Base-by-base conservation (phyloP, 1,140 invertebrate genomes). In the Euwallacea similis region DNA sequence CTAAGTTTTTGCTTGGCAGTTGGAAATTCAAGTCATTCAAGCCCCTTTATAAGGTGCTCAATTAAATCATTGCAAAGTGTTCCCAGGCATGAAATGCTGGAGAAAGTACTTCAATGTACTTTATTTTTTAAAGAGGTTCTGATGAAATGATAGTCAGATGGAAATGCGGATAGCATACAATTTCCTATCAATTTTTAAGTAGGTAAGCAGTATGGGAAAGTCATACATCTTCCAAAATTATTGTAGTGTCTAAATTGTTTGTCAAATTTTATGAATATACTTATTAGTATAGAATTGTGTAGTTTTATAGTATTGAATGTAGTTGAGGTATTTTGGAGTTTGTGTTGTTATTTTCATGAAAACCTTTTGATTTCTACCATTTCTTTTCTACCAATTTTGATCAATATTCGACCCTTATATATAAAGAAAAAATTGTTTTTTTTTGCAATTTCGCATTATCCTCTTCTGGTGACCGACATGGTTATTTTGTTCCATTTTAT, bases 201-300 rank as follows among this genome's bases (percentile, higher is more conserved):
- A 13, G 46, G 9, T 50, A 50, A 11, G 13, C 2, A 7, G 46
- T 50, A 50, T 10, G 46, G 13, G 46, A 50, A 50, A 50, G 46
- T 33, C 46, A 50, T 4, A 50, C 2, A 50, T 50, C 46, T 50
- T 50, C 46, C 46, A 50, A 50, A 50, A 13, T 50, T 11, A 50
- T 50, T 11, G 13, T 50, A 2, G 13, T 50, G 46, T 50, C 46
- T 50, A 50, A 50, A 11, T 11, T 50, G 46, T 50, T 11, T 50
- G 46, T 50, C 46, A 50, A 50, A 50, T 50, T 50, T 50, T 50
- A 33, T 33, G 21, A 50, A 50, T 50, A 50, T 50, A 50, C 9
- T 50, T 50, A 50, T 50, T 33, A 33, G 21, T 50, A 11, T 13
- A 50, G 46, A 50, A 50, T 10, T 50, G 9, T 7, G 46, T 50